Percentiles rank a stretch among this genome's conserved stretches.
phyloP scores from a whole-genome alignment of 1,140 invertebrate genomes.

The Drosophila sp. region DNA sequence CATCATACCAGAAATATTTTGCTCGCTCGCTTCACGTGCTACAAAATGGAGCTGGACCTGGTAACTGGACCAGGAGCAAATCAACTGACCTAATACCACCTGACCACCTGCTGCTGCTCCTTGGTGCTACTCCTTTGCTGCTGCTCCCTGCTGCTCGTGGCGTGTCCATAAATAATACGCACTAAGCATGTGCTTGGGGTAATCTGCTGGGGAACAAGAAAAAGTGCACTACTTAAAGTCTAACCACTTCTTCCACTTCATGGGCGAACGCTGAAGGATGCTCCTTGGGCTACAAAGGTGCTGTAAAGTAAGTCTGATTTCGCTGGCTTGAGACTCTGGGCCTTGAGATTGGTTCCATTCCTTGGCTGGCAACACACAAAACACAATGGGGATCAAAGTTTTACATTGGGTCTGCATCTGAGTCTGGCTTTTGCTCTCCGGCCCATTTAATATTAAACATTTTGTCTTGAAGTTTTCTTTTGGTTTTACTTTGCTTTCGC shows the following conservation, averaged over 20 bases:
- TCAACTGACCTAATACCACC: constrained; percentile 9
- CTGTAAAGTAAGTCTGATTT: constrained; percentile 9
- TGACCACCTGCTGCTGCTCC: background rate
- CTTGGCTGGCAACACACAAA: constrained; percentile 8
- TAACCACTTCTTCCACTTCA: constrained; percentile 25
- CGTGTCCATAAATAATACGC: constrained; percentile 52
- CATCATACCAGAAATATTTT: background rate
- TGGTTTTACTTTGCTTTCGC: constrained; percentile 6
- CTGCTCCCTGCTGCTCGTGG: constrained; percentile 15
- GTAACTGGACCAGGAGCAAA: constrained; percentile 4
- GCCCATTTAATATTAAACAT: constrained; percentile 59
- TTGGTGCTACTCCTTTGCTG: background rate
- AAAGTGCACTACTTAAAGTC: background rate
- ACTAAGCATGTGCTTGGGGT: constrained; percentile 50
- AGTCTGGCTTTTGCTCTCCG: constrained; percentile 1
- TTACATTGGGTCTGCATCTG: background rate
- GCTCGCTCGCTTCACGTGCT: background rate
- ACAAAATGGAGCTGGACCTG: no score
- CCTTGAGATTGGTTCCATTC: background rate
- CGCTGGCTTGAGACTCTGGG: no score
- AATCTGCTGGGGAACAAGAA: constrained; percentile 31
- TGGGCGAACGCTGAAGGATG: background rate
- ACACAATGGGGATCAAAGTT: constrained; percentile 57
- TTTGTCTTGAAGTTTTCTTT: constrained; percentile 26
- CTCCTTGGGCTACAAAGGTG: constrained; percentile 9